These are phyloP conservation scores for Mungos mungo DNA, from an alignment of 2,113 vertebrate species.

Conservation along the genomic window DNA sequence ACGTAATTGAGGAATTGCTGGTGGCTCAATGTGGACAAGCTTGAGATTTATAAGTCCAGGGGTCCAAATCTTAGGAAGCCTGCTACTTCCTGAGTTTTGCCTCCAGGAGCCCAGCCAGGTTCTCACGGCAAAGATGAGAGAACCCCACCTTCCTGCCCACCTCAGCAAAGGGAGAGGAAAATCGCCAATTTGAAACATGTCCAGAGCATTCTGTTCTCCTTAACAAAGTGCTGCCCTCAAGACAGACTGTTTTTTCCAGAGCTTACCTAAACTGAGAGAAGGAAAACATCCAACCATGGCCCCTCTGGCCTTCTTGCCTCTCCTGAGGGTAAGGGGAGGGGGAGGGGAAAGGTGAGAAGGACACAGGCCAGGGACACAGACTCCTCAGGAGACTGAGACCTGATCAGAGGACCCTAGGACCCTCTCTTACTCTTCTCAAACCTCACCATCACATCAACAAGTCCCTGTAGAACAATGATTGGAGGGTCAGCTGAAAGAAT, in stretches of 20 bases:
- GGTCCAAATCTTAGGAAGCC: rapidly evolving
- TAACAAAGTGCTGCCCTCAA: not conserved
- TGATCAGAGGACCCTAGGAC: not conserved
- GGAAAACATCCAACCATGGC: not conserved
- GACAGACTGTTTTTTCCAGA: not conserved
- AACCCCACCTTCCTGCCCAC: not conserved
- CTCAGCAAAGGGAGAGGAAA: not conserved
- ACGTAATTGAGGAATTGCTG: not conserved
- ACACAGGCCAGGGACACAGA: not conserved
- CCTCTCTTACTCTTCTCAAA: too few relatives aligned
- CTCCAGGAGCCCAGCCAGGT: not conserved
- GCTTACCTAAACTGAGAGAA: not conserved
- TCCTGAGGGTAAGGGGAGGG: rapidly evolving
- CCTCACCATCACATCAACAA: too few relatives aligned
- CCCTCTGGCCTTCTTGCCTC: not conserved
- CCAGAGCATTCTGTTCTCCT: not conserved
- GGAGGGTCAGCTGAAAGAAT: not conserved
- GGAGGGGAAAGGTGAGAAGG: not conserved
- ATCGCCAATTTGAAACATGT: not conserved
- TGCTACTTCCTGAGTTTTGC: not conserved
- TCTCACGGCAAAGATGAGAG: not conserved
- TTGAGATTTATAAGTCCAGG: not conserved
- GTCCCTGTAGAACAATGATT: not conserved
- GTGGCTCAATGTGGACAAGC: not conserved
- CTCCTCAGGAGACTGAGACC: not conserved